A percentile compares a stretch with the other conserved stretches of the same genome.
Conservation (phyloP, 1,140 invertebrate genomes). For the Temnothorax longispinosus region DNA sequence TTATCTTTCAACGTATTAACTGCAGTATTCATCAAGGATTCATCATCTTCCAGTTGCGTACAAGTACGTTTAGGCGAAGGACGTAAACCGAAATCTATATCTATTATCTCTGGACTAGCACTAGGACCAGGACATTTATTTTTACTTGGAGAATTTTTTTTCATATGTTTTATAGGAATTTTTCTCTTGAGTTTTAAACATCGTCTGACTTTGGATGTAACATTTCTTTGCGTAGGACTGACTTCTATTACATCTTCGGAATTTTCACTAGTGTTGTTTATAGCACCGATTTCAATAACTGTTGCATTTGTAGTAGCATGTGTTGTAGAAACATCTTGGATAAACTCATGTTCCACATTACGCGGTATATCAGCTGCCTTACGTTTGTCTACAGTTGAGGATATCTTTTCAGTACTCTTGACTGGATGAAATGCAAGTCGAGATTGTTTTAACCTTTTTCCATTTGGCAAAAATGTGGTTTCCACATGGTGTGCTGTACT, state of each 20-base stretch:
- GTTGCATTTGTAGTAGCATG: background rate
- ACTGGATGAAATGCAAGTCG: slow-evolving; percentile 68
- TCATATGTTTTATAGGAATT: background rate
- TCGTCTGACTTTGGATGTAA: background rate
- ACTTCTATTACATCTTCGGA: slow-evolving; percentile 60
- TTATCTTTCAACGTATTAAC: background rate
- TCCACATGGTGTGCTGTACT: slow-evolving; percentile 66
- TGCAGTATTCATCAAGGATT: background rate
- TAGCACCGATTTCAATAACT: background rate
- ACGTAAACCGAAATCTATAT: background rate
- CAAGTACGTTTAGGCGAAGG: background rate
- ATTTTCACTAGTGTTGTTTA: background rate
- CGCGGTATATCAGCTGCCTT: background rate
- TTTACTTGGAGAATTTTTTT: slow-evolving; percentile 18
- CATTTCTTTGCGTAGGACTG: slow-evolving; percentile 51
- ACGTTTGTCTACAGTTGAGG: background rate
- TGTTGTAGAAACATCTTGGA: background rate
- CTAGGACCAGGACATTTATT: background rate
- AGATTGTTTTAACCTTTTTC: slow-evolving; percentile 75
- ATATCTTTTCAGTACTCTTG: slow-evolving; percentile 36
- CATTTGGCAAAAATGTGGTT: slow-evolving; percentile 63
- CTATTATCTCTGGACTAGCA: background rate
- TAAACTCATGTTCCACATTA: background rate
- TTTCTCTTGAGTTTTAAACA: slow-evolving; percentile 41
- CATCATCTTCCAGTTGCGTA: background rate